Base-by-base conservation (phyloP, 2,113 vertebrate species). In the Perognathus longimembris region DNA sequence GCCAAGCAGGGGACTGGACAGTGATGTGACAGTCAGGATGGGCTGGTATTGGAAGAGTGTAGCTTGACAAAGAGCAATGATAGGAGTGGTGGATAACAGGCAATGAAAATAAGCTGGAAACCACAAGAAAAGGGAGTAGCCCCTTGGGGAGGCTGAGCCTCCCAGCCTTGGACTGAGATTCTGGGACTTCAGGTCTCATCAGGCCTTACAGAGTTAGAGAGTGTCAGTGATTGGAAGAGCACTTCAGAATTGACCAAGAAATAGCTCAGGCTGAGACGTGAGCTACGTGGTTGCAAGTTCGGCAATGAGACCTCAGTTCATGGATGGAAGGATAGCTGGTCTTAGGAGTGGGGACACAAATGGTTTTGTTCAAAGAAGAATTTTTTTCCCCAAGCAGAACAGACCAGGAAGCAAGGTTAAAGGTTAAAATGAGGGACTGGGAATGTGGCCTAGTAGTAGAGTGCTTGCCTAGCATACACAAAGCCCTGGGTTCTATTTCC, bases 361-460 rank as follows among this genome's bases (percentile, higher is more conserved):
- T 42, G 75, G 32, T 14, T 84, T 86, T 93, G 54, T 30, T 59
- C 42, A 92, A 61, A 80, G 69, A 83, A 89, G 30, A 30, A 85
- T 28, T 82, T 76, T n/a, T 87, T 54, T 45, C 45, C 17, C 32
- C 77, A 38, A 3, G 40, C 34, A 86, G 69, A 85, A 73, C 69
- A 42, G 1, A 45, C 24, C 30, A 92, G 42, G 28, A 36, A 10
- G 38, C 8, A 40, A 89, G 45, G 45, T 80, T 90, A 66, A 84
- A 50, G 82, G 24, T 77, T 89, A 67, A 81, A 92, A 89, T n/a
- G n/a, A n/a, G n/a, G n/a, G n/a, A n/a, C n/a, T n/a, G n/a, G n/a
- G n/a, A n/a, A n/a, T n/a, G n/a, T n/a, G n/a, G n/a, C n/a, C n/a
- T n/a, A n/a, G n/a, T n/a, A n/a, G n/a, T n/a, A n/a, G n/a, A n/a